Evolutionary conservation across 2,888 invertebrate species (phyloP).

Genomic region (Agrochola litura): DNA sequence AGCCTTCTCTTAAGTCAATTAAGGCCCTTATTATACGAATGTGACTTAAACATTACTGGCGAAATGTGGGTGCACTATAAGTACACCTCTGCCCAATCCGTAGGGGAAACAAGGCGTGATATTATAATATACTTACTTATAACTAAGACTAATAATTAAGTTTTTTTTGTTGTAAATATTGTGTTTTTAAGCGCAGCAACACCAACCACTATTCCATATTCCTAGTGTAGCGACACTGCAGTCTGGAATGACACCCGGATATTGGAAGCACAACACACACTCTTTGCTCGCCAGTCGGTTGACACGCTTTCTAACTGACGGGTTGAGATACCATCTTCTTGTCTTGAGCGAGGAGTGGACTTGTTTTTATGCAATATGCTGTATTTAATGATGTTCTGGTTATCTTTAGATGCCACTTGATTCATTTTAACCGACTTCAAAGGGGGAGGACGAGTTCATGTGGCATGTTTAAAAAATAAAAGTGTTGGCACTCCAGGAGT

Average conservation of each 20-base stretch:
- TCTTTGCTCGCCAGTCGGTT: slow-evolving; percentile 52
- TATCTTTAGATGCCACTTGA: slow-evolving; percentile 2
- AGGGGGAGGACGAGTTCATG: background rate
- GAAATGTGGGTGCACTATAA: too few species aligned
- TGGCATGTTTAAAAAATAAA: too few species aligned
- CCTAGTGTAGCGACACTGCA: slow-evolving; percentile 29
- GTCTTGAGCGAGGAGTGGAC: slow-evolving; percentile 19
- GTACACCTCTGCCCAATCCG: too few species aligned
- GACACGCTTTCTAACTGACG: slow-evolving; percentile 57
- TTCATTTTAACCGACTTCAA: background rate
- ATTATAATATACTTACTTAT: too few species aligned
- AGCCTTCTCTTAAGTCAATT: too few species aligned
- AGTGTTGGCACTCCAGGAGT: too few species aligned
- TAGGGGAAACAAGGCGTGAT: too few species aligned
- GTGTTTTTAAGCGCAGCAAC: slow-evolving; percentile 25
- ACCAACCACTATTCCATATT: slow-evolving; percentile 41
- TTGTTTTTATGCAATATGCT: slow-evolving; percentile 22
- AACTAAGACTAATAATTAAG: too few species aligned
- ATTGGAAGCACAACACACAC: slow-evolving; percentile 65
- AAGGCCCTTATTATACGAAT: too few species aligned
- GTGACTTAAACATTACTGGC: too few species aligned
- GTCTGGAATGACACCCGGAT: slow-evolving; percentile 60
- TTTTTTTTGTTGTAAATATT: slow-evolving; percentile 1
- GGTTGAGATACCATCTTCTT: slow-evolving; percentile 58
- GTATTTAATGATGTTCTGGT: slow-evolving; percentile 7